Conservation (phyloP, 2,797 vertebrate genomes). For the Pogoniulus pusillus region DNA sequence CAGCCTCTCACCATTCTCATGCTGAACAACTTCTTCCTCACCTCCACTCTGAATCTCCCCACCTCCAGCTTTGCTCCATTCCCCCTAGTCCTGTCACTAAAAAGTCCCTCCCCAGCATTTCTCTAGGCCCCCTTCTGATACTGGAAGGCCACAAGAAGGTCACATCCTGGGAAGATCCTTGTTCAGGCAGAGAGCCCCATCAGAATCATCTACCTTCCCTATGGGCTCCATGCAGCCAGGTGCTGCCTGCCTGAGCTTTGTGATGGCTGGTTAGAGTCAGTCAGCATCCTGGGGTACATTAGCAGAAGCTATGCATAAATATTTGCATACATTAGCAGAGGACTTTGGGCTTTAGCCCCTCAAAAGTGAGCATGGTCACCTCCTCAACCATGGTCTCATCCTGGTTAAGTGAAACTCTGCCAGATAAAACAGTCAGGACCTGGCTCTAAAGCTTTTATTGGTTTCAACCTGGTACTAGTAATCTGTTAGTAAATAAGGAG, state of each 20-base stretch:
- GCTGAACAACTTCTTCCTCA: too few species aligned
- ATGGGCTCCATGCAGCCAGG: neutral
- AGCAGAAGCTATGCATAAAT: neutral
- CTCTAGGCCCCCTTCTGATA: too few species aligned
- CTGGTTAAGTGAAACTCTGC: neutral
- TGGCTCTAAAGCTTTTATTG: neutral
- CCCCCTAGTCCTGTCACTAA: too few species aligned
- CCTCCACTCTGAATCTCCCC: too few species aligned
- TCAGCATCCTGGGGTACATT: neutral
- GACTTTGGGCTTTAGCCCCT: neutral
- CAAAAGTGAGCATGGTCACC: neutral
- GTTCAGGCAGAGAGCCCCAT: neutral
- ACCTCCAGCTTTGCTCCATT: too few species aligned
- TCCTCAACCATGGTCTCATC: accelerated
- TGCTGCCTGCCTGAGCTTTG: neutral
- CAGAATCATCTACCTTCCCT: neutral
- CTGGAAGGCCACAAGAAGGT: too few species aligned
- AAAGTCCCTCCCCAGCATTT: too few species aligned
- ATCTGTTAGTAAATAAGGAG: neutral
- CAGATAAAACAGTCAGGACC: neutral
- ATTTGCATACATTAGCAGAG: neutral
- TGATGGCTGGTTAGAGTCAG: neutral
- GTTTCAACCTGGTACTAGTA: neutral
- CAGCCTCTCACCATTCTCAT: too few species aligned
- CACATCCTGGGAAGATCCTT: neutral